These are phyloP conservation scores for Heliopora coerulea DNA, from an alignment of 92 coral and sea anemone genomes.

Conservation along the genomic window DNA sequence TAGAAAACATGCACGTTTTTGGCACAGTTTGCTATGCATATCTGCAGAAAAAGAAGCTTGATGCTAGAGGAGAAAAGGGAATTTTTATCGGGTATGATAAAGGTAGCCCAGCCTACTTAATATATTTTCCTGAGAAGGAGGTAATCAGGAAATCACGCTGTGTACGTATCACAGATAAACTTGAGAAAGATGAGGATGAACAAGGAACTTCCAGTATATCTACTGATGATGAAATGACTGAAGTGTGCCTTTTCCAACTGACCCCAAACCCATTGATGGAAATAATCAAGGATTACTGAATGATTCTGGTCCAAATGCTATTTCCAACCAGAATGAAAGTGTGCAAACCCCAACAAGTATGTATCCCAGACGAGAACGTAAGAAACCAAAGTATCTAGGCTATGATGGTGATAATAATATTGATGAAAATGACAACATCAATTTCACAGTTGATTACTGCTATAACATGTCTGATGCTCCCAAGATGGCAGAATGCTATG, in stretches of 20 bases:
- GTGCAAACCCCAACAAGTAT: constrained; percentile 15
- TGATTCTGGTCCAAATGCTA: constrained; percentile 1
- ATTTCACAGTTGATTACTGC: constrained; percentile 50
- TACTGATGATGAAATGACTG: background rate
- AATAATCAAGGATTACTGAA: background rate
- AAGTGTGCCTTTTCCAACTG: background rate
- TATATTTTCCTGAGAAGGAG: constrained; percentile 41
- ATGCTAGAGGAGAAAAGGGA: constrained; percentile 42
- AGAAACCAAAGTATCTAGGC: constrained; percentile 43
- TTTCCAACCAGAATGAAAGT: background rate
- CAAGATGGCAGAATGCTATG: constrained; percentile 53
- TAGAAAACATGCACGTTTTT: constrained; percentile 50
- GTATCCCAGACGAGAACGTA: constrained; percentile 39
- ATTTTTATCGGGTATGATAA: constrained; percentile 51
- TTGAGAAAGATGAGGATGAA: constrained; percentile 1
- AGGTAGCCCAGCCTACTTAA: constrained; percentile 49
- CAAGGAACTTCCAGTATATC: background rate
- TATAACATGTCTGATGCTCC: constrained; percentile 35
- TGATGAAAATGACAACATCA: constrained; percentile 35
- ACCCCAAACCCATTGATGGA: constrained; percentile 1
- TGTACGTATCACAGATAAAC: constrained; percentile 42
- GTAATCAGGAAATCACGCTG: constrained; percentile 41
- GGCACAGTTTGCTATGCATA: constrained; percentile 53
- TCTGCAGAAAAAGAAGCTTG: constrained; percentile 41
- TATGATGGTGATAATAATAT: constrained; percentile 30